phyloP scores from a whole-genome alignment of 1,140 invertebrate species.

The Drosophila pandora region DNA sequence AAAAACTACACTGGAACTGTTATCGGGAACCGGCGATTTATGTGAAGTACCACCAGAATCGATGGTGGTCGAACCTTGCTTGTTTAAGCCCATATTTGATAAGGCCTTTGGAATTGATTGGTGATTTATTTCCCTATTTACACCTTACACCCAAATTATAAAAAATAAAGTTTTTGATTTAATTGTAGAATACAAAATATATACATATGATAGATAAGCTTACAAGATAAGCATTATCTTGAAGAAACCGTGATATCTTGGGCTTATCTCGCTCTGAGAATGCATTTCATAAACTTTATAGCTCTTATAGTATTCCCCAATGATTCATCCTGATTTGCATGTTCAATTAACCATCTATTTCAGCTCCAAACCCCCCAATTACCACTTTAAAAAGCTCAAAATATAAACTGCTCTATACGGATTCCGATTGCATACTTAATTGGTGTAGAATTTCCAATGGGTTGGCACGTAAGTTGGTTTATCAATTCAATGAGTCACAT shows the following conservation, averaged over 20 bases:
- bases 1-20: slow-evolving; percentile 10
- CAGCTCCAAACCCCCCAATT: not conserved
- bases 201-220: slow-evolving; percentile 1
- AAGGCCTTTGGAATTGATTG: slow-evolving; percentile 8
- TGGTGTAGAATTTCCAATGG: not conserved
- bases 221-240: slow-evolving; percentile 10
- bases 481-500: slow-evolving; percentile 40
- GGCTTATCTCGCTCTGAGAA: not conserved
- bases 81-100: not conserved
- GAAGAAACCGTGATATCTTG: not conserved
- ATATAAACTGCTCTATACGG: slow-evolving; percentile 3
- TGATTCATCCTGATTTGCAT: not conserved
- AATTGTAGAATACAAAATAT: not conserved
- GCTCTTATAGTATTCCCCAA: not conserved
- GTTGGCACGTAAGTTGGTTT: not conserved
- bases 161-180: not conserved
- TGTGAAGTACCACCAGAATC: slow-evolving; percentile 22
- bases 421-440: not conserved
- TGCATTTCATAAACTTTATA: not conserved
- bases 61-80: slow-evolving; percentile 11
- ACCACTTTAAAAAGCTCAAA: not conserved
- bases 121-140: slow-evolving; percentile 3
- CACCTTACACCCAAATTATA: not conserved
- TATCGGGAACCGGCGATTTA: slow-evolving; percentile 24
- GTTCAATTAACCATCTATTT: not conserved